phyloP scores from a whole-genome alignment of 2,113 vertebrate species.

The human (Homo sapiens) region DNA sequence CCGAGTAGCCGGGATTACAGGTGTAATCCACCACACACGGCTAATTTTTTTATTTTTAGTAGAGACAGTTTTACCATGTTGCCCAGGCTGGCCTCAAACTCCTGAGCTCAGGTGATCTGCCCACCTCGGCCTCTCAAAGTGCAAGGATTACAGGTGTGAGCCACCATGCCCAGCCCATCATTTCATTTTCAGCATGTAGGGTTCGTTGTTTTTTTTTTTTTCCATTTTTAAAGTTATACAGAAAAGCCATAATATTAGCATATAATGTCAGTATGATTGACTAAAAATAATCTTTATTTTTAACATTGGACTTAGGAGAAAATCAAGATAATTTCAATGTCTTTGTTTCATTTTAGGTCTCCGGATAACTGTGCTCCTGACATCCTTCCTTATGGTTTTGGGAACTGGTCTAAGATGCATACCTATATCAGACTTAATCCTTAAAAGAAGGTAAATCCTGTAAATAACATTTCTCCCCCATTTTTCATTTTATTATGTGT shows the following conservation, averaged over 20 bases:
- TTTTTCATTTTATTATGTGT: conserved; percentile 41
- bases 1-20: no score
- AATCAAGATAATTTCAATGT: conserved; percentile 19
- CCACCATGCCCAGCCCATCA: no score
- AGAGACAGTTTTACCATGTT: no score
- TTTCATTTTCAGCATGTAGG: conserved; percentile 20
- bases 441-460: conserved; percentile 91
- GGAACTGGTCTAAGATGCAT: conserved; percentile 91
- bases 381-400: conserved; percentile 93
- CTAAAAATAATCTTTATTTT: conserved; percentile 5
- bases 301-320: not conserved
- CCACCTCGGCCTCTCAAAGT: no score
- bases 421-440: conserved; percentile 87
- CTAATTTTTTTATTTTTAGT: no score
- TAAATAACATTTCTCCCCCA: not conserved
- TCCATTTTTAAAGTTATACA: not conserved
- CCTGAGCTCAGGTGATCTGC: no score
- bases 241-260: conserved; percentile 2
- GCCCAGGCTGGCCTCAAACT: no score
- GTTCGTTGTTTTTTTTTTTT: not conserved
- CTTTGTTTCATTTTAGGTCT: conserved; percentile 86
- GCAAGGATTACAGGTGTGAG: no score
- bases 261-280: not conserved
- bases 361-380: conserved; percentile 92
- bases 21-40: no score